Evolutionary conservation across 2,888 invertebrate species (phyloP), one percentile per base, ranked within the genome.

Genomic region (Ormyrus pomaceus): DNA sequence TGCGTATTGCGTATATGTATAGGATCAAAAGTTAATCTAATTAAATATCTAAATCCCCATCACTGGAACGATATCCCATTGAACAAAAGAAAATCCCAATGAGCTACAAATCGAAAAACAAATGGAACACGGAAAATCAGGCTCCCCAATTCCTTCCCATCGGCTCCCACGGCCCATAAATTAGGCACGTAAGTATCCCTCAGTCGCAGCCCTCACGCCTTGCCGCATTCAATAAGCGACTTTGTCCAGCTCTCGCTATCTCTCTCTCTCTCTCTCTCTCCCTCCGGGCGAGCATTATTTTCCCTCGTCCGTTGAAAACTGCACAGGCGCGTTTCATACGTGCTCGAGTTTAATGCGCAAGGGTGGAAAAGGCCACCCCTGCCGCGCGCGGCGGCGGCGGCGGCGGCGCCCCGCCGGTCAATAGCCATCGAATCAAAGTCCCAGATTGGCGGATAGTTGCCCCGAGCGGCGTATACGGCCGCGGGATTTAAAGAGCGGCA

Each of bases 211-310:
- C 70, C 59, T 58, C 56, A 58, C 58, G 34, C 56, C 19, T 5
- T 48, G 34, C n/a, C 53, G 62, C 62, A 64, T 73, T 62, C 64
- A 64, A 73, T 73, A 53, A 64, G 64, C 73, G 73, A 73, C 55
- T 73, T 73, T 73, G 73, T 55, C 55, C 68, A 53, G 66, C 34
- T 34, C 10, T 50, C 34, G 66, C 19, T 34, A 34, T 34, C 34
- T 34, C 34, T 34, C 34, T 34, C 34, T 34, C 34, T 34, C 34
- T n/a, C n/a, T 34, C 34, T 34, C 34, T 34, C 34, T 34, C 34
- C 34, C 45, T 45, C 46, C 8, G 10, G 51, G 34, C 48, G 46
- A 34, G n/a, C 13, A 64, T 51, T 51, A 66, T 66, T 53, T 68
- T 68, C 68, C 19, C n/a, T n/a, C 45, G 45, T 45, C 66, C 19